Base-by-base conservation (phyloP, 53 echinoderm and acorn worm species). In the Paelopatides confundens region DNA sequence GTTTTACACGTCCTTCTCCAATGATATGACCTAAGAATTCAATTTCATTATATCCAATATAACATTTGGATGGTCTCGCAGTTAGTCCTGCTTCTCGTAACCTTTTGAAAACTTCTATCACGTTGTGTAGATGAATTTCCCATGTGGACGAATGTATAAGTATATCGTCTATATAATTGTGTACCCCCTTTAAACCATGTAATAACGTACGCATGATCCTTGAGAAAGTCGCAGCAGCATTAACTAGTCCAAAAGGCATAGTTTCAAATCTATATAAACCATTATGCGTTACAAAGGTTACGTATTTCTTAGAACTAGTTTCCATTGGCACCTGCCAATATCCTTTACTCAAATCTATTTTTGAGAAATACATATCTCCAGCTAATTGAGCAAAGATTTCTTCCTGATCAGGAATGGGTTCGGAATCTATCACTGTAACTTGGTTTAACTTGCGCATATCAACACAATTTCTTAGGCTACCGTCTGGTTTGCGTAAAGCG, bases 161-260 rank as follows among this genome's bases (percentile, higher is more conserved):
- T 13, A 91, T 91, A 47, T 94, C 92, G 66, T 92, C 87, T 5
- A 89, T 94, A 62, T 91, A 94, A 50, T 89, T 88, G 24, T 89
- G 89, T 3, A 92, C 92, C 77, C 69, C 36, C 27, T 87, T 65
- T 74, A 92, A 63, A 36, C 85, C 92, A 31, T 78, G 68, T 48
- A 94, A 85, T 14, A 94, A 66, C 15, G 18, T 54, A 9, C 94
- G 52, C 92, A 94, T 87, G 15, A 90, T 66, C 48, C 69, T 89
- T 68, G 82, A 89, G 46, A 94, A 94, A 14, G 89, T 77, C 3
- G 94, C 92, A 3, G 90, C 87, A 29, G 89, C 81, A 24, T 87
- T 94, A 0, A 94, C 94, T 32, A 94, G 32, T 38, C 94, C 92
- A 81, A 92, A 94, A 21, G 94, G 94, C 94, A 94, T 94, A 5